phyloP scores from a whole-genome alignment of 2,888 invertebrate species.

The Aphidius colemani region DNA sequence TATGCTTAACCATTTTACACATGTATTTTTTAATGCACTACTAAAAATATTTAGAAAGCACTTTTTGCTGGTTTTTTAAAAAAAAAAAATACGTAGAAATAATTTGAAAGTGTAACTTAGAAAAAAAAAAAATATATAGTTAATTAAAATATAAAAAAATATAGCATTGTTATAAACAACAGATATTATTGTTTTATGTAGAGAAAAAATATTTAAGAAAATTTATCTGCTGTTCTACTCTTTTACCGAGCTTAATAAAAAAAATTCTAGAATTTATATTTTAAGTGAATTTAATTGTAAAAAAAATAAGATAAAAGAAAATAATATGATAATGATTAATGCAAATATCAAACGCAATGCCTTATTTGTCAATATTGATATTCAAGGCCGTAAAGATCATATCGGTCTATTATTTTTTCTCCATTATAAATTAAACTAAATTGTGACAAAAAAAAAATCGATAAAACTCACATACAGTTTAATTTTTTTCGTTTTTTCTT shows the following conservation, averaged over 20 bases:
- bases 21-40: too few species aligned
- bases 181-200: conserved; percentile 5
- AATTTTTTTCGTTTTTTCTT: neutral
- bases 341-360: conserved; percentile 47
- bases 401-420: neutral
- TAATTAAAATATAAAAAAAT: neutral
- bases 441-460: neutral
- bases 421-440: neutral
- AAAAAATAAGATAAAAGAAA: neutral
- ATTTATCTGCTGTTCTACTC: too few species aligned
- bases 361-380: conserved; percentile 44
- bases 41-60: too few species aligned
- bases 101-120: conserved; percentile 4
- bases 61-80: too few species aligned
- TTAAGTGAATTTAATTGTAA: neutral
- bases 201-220: neutral
- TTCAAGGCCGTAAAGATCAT: neutral
- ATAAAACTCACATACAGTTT: neutral
- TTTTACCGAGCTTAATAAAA: too few species aligned
- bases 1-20: too few species aligned
- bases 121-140: neutral
- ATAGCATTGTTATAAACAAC: neutral
- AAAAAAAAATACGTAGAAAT: neutral
- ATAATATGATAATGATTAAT: conserved; percentile 12
- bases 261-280: neutral